These are phyloP conservation scores for Tinamus guttatus DNA, from an alignment of 2,113 vertebrate genomes.

Conservation along the genomic window DNA sequence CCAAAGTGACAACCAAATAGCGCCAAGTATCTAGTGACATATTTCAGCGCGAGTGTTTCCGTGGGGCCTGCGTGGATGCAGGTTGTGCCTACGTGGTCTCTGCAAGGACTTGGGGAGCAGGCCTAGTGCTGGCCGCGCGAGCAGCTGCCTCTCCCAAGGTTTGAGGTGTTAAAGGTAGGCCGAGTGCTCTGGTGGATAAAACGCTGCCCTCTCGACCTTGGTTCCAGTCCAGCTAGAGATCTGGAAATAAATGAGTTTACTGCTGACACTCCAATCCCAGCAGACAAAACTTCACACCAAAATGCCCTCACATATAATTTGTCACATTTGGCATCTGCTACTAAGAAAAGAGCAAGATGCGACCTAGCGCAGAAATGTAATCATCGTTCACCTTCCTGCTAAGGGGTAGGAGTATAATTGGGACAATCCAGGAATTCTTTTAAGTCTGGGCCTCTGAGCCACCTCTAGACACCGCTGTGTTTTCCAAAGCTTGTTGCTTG, in stretches of 20 bases:
- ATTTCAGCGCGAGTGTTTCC: background rate
- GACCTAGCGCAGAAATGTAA: slow-evolving; percentile 70
- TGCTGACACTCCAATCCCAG: slow-evolving; percentile 61
- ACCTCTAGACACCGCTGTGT: background rate
- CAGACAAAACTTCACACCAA: slow-evolving; percentile 54
- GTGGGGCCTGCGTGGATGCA: fast-evolving
- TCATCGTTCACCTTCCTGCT: slow-evolving; percentile 77
- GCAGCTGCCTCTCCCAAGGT: slow-evolving; percentile 8
- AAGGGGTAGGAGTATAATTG: background rate
- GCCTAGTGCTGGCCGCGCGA: background rate
- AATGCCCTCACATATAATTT: slow-evolving; percentile 67
- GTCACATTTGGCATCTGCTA: slow-evolving; percentile 72
- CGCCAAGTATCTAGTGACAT: background rate
- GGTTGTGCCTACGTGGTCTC: background rate
- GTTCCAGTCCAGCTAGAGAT: slow-evolving; percentile 50
- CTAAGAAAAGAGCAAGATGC: slow-evolving; percentile 57
- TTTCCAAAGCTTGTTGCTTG: slow-evolving; percentile 29
- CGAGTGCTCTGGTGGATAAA: slow-evolving; percentile 43
- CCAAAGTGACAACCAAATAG: background rate
- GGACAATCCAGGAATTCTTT: slow-evolving; percentile 32
- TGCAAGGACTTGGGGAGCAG: background rate
- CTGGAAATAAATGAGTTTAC: slow-evolving; percentile 70
- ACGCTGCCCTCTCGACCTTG: slow-evolving; percentile 28
- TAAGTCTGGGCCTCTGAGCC: slow-evolving; percentile 12
- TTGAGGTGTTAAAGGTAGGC: slow-evolving; percentile 30